Conservation (phyloP, 2,797 vertebrate genomes). For the Hoplostethus atlanticus region DNA sequence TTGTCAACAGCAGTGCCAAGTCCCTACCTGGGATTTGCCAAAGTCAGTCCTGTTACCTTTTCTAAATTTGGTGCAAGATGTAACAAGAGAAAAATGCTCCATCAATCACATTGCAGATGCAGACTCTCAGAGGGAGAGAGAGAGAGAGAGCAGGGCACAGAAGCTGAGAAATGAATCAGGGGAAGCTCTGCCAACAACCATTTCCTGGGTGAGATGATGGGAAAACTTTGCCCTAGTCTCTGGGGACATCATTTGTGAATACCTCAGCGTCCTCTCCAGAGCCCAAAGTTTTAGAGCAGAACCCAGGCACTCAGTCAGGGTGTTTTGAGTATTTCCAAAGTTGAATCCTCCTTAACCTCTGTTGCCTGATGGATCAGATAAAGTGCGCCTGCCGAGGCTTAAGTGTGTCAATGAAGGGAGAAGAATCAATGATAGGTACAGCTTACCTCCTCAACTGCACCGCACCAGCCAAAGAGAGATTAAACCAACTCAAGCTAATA, state of each 20-base stretch:
- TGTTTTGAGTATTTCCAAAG: slow-evolving; percentile 66
- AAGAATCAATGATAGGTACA: slow-evolving; percentile 77
- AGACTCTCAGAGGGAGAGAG: slow-evolving; percentile 36
- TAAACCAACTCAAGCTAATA: slow-evolving; percentile 80
- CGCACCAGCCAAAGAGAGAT: slow-evolving; percentile 73
- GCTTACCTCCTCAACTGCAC: slow-evolving; percentile 72
- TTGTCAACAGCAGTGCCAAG: slow-evolving; percentile 66
- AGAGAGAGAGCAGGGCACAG: slow-evolving; percentile 38
- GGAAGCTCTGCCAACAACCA: slow-evolving; percentile 69
- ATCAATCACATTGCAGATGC: slow-evolving; percentile 75
- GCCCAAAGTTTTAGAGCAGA: slow-evolving; percentile 69
- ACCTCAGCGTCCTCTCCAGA: slow-evolving; percentile 55
- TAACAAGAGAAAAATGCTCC: slow-evolving; percentile 76
- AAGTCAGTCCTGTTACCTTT: slow-evolving; percentile 73
- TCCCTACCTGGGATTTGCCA: slow-evolving; percentile 69
- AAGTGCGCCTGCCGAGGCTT: slow-evolving; percentile 74
- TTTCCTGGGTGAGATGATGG: slow-evolving; percentile 79
- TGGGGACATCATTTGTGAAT: slow-evolving; percentile 74
- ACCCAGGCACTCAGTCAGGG: slow-evolving; percentile 53
- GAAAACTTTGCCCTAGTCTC: slow-evolving; percentile 70
- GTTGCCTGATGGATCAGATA: slow-evolving; percentile 74
- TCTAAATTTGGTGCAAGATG: slow-evolving; percentile 75
- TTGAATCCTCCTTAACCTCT: slow-evolving; percentile 71
- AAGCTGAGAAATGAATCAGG: slow-evolving; percentile 74
- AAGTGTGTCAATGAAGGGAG: slow-evolving; percentile 80